phyloP scores from a whole-genome alignment of 2,113 vertebrate genomes.

The Syngnathus scovelli region DNA sequence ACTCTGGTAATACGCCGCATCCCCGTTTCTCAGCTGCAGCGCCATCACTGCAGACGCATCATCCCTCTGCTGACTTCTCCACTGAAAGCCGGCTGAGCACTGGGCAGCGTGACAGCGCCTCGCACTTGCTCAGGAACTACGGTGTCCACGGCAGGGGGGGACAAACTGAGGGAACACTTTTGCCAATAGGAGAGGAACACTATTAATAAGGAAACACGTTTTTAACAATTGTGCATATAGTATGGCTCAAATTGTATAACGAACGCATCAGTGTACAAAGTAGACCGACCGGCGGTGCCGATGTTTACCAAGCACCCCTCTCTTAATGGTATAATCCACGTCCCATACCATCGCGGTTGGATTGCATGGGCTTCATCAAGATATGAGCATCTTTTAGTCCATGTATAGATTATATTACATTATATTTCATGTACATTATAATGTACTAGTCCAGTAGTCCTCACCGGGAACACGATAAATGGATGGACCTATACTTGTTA shows the following conservation, averaged over 20 bases:
- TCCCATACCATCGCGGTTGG: constrained; percentile 54
- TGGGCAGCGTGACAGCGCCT: constrained; percentile 40
- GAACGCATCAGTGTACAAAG: neutral
- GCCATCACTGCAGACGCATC: constrained; percentile 74
- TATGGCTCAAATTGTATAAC: fast-evolving
- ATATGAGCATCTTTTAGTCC: too few species aligned
- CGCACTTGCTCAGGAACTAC: constrained; percentile 16
- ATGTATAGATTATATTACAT: too few species aligned
- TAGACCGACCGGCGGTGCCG: neutral
- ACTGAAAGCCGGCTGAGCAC: constrained; percentile 36
- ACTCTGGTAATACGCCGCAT: constrained; percentile 68
- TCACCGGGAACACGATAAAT: too few species aligned
- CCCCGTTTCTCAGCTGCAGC: constrained; percentile 70
- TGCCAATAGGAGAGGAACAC: fast-evolving
- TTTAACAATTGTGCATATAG: fast-evolving
- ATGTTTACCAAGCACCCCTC: neutral
- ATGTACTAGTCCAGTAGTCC: too few species aligned
- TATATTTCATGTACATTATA: too few species aligned
- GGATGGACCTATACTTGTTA: too few species aligned
- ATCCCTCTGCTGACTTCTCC: constrained; percentile 66
- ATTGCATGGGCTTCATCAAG: constrained; percentile 40
- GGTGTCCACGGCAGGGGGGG: constrained; percentile 27
- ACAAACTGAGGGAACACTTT: too few species aligned
- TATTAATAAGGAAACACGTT: fast-evolving
- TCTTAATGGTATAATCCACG: constrained; percentile 67